Conservation (phyloP, 2,888 invertebrate species). For the Amiota mariae region DNA sequence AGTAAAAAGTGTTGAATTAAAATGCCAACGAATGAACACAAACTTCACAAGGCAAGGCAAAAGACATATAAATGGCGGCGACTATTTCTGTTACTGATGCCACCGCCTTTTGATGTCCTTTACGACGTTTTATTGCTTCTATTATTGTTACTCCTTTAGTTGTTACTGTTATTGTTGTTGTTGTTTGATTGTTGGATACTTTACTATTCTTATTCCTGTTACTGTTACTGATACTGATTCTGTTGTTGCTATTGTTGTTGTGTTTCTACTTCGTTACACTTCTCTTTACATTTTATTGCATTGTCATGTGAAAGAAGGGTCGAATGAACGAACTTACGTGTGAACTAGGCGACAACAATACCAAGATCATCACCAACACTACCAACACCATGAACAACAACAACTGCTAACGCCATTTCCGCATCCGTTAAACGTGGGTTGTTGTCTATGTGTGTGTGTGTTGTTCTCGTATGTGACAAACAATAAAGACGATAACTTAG, state of each 20-base stretch:
- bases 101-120: conserved; percentile 39
- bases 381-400: too few relatives aligned
- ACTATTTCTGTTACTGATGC: background rate
- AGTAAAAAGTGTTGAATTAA: conserved; percentile 4
- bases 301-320: conserved; percentile 50
- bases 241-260: background rate
- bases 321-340: conserved; percentile 60
- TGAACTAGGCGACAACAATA: conserved; percentile 63
- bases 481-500: conserved; percentile 63
- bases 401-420: conserved; percentile 64
- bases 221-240: background rate
- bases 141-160: conserved; percentile 25
- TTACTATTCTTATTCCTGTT: background rate
- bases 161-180: conserved; percentile 32
- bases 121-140: conserved; percentile 44
- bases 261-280: conserved; percentile 29
- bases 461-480: conserved; percentile 55
- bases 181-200: background rate
- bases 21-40: background rate
- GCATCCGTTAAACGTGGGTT: conserved; percentile 50
- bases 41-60: background rate
- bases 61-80: background rate
- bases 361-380: too few relatives aligned
- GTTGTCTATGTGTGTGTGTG: conserved; percentile 43
- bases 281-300: conserved; percentile 36